Evolutionary conservation across 1,140 invertebrate species (phyloP), one percentile per base, ranked within the genome.

Genomic region (Drosophila mayri): DNA sequence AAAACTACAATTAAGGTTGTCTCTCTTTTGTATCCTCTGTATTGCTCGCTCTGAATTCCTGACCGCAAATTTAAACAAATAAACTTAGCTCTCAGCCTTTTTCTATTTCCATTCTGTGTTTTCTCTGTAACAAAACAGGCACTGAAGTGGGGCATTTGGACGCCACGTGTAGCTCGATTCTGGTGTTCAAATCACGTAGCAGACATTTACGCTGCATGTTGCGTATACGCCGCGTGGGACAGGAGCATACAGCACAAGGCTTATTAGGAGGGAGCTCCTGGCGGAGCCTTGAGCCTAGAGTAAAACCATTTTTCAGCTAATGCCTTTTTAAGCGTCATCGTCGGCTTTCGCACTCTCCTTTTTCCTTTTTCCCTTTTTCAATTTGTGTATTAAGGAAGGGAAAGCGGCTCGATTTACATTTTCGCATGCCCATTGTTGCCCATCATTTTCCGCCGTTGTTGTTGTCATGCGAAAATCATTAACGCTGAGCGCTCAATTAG

Each of bases 131-230:
- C 50, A 76, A 76, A 77, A 62, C 52, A 44, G 75, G 50, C 37
- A 60, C 44, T 44, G 61, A 74, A 78, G 62, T 46, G 77, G 44
- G 44, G 41, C 52, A 79, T 74, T 85, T 72, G 9, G 76, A 68
- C 37, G 84, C 71, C 54, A 82, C 79, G 83, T 87, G 83, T 76
- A 40, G 46, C 59, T 57, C 47, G 41, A 62, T 74, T 88, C 80
- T 61, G 54, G 75, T 44, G 81, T 74, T 61, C 79, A 81, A 88
- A 90, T 90, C 85, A 90, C 85, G 85, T 90, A 85, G 78, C 81
- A 90, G 75, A 79, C 85, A 85, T 90, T 85, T 77, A 73, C 63
- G 74, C 63, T 79, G 77, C 74, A 85, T 55, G 85, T 79, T 90
- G 85, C 81, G 85, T 85, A 90, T 90, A 90, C 85, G 85, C 74